Conservation (phyloP, 2,888 invertebrate species). For the Acrobasis repandana region DNA sequence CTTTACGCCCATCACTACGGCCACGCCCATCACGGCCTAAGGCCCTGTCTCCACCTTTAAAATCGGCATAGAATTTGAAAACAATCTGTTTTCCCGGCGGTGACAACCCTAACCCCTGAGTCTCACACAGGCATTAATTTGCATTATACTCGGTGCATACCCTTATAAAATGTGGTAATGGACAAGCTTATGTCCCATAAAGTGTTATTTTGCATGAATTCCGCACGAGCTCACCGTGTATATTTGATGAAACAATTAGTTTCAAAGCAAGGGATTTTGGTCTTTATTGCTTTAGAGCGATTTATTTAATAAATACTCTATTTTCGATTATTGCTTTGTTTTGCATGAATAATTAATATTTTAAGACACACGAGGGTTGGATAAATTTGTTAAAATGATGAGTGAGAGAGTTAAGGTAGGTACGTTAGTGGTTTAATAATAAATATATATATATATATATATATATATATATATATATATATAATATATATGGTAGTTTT, state of each 20-base stretch:
- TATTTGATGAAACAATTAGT: conserved; percentile 64
- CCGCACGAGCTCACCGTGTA: conserved; percentile 46
- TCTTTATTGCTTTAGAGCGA: conserved; percentile 37
- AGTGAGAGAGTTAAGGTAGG: neutral
- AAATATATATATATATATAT: too few species aligned
- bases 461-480: too few species aligned
- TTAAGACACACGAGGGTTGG: neutral
- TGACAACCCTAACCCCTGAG: conserved; percentile 53
- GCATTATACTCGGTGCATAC: conserved; percentile 74
- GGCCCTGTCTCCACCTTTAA: too few species aligned
- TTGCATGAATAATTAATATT: conserved; percentile 12
- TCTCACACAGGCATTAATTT: conserved; percentile 72
- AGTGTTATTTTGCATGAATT: conserved; percentile 63
- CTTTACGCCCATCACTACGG: too few species aligned
- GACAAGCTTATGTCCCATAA: conserved; percentile 68
- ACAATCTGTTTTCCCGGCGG: conserved; percentile 15
- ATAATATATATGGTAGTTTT: too few species aligned
- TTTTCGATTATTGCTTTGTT: conserved; percentile 12
- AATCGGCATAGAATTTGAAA: too few species aligned
- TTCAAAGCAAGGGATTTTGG: conserved; percentile 46
- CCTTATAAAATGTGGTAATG: conserved; percentile 75
- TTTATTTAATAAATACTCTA: conserved; percentile 14
- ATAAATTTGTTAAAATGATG: neutral
- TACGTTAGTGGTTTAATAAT: too few species aligned
- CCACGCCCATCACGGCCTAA: too few species aligned